A percentile compares a stretch with the other conserved stretches of the same genome.
Evolutionary conservation across 2,888 invertebrate species (phyloP).

Genomic region (Cheilosia urbana): DNA sequence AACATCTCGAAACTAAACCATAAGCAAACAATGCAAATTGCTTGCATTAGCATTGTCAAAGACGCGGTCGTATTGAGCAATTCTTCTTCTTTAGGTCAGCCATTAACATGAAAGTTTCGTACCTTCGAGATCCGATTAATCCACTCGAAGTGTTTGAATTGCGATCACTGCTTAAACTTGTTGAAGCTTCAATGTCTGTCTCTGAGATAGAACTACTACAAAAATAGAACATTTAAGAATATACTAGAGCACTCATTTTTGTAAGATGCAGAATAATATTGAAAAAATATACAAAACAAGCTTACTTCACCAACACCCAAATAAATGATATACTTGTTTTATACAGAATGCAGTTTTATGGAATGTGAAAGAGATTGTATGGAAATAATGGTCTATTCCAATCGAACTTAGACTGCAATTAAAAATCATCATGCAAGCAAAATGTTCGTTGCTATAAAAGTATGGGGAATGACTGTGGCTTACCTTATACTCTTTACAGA

Average conservation of each 20-base stretch:
- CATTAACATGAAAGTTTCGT: neutral
- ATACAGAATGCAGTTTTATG: conserved; percentile 50
- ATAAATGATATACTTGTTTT: conserved; percentile 52
- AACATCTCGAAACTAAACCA: too few species aligned
- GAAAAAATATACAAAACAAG: conserved; percentile 26
- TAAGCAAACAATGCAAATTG: too few species aligned
- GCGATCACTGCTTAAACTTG: conserved; percentile 60
- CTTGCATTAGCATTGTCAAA: too few species aligned
- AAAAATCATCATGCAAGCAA: conserved; percentile 70
- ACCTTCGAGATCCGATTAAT: conserved; percentile 55
- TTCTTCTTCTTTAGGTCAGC: too few species aligned
- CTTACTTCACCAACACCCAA: conserved; percentile 56
- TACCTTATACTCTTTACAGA: conserved; percentile 79
- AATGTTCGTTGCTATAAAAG: conserved; percentile 44
- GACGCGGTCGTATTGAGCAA: too few species aligned
- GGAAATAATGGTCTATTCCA: conserved; percentile 51
- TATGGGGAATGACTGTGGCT: neutral
- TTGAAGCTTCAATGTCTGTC: conserved; percentile 65
- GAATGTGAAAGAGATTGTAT: conserved; percentile 53
- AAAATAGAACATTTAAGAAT: conserved; percentile 48
- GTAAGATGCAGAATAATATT: conserved; percentile 18
- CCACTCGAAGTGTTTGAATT: conserved; percentile 57
- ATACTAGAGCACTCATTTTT: conserved; percentile 21
- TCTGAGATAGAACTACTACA: conserved; percentile 61
- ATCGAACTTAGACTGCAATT: conserved; percentile 61